These are phyloP conservation scores for Prunella himalayana DNA, from an alignment of 2,113 vertebrate genomes.

Conservation along the genomic window DNA sequence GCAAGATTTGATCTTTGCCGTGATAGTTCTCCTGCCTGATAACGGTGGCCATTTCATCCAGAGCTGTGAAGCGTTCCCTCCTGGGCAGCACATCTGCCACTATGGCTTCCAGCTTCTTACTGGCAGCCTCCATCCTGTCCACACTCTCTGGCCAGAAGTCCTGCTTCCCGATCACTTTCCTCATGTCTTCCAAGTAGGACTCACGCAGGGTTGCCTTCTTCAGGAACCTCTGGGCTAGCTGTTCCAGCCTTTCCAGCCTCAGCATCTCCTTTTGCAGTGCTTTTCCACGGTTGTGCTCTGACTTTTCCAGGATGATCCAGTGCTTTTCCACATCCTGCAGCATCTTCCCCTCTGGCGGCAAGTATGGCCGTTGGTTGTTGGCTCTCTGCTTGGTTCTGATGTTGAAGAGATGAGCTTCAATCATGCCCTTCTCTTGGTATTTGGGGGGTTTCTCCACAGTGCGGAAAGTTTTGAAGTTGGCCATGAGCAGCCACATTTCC, in stretches of 20 bases:
- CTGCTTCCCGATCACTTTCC: conserved; percentile 74
- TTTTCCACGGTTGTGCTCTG: conserved; percentile 71
- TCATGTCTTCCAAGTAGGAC: conserved; percentile 79
- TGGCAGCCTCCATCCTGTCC: conserved; percentile 72
- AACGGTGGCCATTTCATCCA: conserved; percentile 73
- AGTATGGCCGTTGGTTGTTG: conserved; percentile 80
- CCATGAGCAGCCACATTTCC: conserved; percentile 80
- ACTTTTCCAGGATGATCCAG: conserved; percentile 80
- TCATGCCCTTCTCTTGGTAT: conserved; percentile 83
- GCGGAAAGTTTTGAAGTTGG: conserved; percentile 83
- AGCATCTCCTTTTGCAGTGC: conserved; percentile 78
- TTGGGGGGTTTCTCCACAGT: conserved; percentile 86
- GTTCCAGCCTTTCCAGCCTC: conserved; percentile 83
- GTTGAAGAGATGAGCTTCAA: conserved; percentile 85
- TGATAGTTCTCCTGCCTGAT: conserved; percentile 84
- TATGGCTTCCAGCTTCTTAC: conserved; percentile 82
- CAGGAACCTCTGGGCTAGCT: conserved; percentile 80
- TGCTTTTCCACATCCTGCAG: conserved; percentile 80
- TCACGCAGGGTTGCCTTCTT: conserved; percentile 84
- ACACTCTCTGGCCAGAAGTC: conserved; percentile 59
- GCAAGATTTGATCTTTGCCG: conserved; percentile 70
- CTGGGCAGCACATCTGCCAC: conserved; percentile 80
- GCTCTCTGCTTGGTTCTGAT: conserved; percentile 81
- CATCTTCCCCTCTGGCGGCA: conserved; percentile 74
- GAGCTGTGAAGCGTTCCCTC: conserved; percentile 78